A percentile compares a stretch with the other conserved stretches of the same genome.
These are phyloP conservation scores for Tyrannus savana DNA, from an alignment of 2,113 vertebrate species.

Conservation along the genomic window DNA sequence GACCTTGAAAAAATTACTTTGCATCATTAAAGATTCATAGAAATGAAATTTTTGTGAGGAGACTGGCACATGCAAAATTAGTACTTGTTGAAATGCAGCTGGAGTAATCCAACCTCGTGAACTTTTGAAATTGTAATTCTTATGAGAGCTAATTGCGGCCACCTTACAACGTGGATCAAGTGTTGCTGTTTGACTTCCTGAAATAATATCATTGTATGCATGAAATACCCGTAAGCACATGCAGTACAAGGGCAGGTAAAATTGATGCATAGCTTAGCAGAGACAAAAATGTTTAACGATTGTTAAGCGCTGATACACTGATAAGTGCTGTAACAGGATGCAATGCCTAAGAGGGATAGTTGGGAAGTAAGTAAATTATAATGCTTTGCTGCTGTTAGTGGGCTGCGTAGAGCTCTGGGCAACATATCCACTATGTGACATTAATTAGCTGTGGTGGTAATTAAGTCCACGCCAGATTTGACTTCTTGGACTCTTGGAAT, in stretches of 20 bases:
- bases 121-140: constrained; percentile 62
- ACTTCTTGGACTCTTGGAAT: neutral
- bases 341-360: neutral
- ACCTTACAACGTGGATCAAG: constrained; percentile 48
- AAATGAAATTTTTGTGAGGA: constrained; percentile 76
- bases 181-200: constrained; percentile 52
- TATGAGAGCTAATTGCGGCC: constrained; percentile 46
- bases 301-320: neutral
- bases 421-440: neutral
- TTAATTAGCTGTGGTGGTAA: neutral
- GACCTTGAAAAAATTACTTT: constrained; percentile 82
- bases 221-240: neutral
- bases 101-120: constrained; percentile 55
- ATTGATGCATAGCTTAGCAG: neutral
- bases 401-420: neutral
- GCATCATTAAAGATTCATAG: constrained; percentile 82
- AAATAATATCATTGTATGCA: neutral
- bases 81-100: constrained; percentile 74
- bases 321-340: neutral
- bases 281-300: neutral
- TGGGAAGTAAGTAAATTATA: neutral
- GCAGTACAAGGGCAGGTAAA: neutral
- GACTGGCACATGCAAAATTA: constrained; percentile 73
- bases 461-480: fast-evolving
- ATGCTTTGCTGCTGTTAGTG: neutral